Evolutionary conservation across 2,888 invertebrate species (phyloP), one percentile per base, ranked within the genome.

Genomic region (Cacoxenus indagator): DNA sequence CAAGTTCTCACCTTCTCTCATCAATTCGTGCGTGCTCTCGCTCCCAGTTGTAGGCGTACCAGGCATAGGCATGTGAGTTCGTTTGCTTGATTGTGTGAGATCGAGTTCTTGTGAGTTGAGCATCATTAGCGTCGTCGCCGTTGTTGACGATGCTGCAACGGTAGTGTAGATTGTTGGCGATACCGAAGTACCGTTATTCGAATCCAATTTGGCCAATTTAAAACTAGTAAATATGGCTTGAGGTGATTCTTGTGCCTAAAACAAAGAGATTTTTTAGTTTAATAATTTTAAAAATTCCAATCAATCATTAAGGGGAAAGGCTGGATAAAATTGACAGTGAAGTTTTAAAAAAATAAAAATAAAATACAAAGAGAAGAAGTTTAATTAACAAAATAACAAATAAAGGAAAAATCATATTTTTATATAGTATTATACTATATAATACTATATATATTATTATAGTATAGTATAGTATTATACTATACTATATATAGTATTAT

Each of bases 151-250:
- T 62, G 29, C 26, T 43, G 19, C 31, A 29, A 57, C 61, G n/a
- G 22, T 27, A 64, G 29, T 55, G 31, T 2, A 19, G 2, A 48
- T 37, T 37, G 19, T 24, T 43, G 51, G 17, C 75, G 70, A 6
- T 9, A 31, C 59, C 3, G 59, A 45, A 5, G 24, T 22, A 45
- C 4, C 29, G 14, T 9, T 19, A 24, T 24, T 62, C 45, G n/a
- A 5, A 45, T 62, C 61, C 45, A 43, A 43, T 37, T 96, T 96
- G 19, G 96, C 96, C 72, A 97, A 90, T 86, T 97, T 97, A 87
- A 97, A 97, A 77, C 96, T 96, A 19, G 96, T 96, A 86, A 96
- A 97, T 76, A 96, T 95, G 0, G 96, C 96, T 88, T 96, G 95
- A 0, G 96, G 96, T 37, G 94, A 93, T 78, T 93, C 89, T 71